Evolutionary conservation across 2,797 vertebrate species (phyloP), one percentile per base, ranked within the genome.

Genomic region (Silurus lanzhouensis): DNA sequence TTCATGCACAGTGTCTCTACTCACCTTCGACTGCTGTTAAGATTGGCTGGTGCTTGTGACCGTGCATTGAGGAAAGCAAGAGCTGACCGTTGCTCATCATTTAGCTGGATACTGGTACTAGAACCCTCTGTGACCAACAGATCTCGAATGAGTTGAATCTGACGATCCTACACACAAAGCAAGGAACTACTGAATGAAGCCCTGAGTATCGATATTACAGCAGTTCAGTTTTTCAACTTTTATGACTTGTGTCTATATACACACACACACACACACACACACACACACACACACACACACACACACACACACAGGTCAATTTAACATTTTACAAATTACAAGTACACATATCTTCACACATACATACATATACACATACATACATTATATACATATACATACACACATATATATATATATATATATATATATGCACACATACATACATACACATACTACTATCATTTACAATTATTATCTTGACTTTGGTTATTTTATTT

Each of bases 81-180:
- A 88, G 97, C 98, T 6, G 97, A 98, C 58, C 96, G 97, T 92
- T 99, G 98, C 87, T 99, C 98, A 78, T 97, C 97, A 1, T 96
- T 99, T 66, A 99, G 95, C 92, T 98, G 96, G 92, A 99, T 98
- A 88, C 97, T 99, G 90, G 95, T 96, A 64, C 95, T 93, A 1
- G 97, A 97, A 13, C 96, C 95, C 92, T 99, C 98, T 3, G 96
- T 96, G 92, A 96, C 97, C 90, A 99, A 94, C 86, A 99, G 96
- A 88, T 99, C 98, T 81, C 96, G 93, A 71, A 99, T 99, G 92
- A 99, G 93, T 92, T 98, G 97, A 81, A 99, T 96, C 87, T 99
- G 98, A 88, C 97, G 93, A 89, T 99, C 98, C 98, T 99, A 93
- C 0, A 81, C 22, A 78, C 8, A 80, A 71, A 44, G 14, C 5